Evolutionary conservation across 2,797 vertebrate genomes (phyloP), one percentile per base, ranked within the genome.

Genomic region (Lutjanus argentimaculatus): DNA sequence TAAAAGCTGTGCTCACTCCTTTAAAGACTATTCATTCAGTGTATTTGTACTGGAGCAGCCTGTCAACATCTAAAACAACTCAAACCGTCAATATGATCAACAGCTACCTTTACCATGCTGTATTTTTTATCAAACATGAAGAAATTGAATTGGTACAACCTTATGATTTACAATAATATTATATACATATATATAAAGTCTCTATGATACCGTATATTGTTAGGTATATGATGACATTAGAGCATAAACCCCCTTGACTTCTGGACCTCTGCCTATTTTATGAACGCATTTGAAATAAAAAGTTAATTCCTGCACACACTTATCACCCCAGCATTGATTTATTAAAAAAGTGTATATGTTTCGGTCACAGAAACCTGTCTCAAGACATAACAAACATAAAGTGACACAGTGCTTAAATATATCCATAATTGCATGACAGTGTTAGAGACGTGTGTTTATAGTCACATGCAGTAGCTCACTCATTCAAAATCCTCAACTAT

Each of bases 41-140:
- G 8, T 7, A 16, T 75, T 76, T 66, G 67, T 62, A 59, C 16
- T 46, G 45, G 43, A 43, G 75, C 53, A 55, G 52, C 40, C 16
- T 40, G 73, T 67, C 16, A 43, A 42, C 58, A 73, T 56, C 55
- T 67, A 52, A 48, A 12, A 67, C 19, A 59, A 40, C 19, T 66
- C 21, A 62, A 12, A 79, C 30, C 4, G 30, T 36, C 30, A 36
- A 36, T 55, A 19, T 42, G 11, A 63, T 21, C 19, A 61, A n/a
- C 56, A 67, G 40, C 17, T 48, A 30, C 8, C 43, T 25, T 1
- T 42, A 25, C 5, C 12, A 48, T 48, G 2, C 9, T 48, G 13
- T 48, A 14, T 70, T 75, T 30, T 10, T 19, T 22, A 42, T 15
- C 12, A 7, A 8, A 25, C 25, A 9, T 43, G 11, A 43, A 74